Conservation (phyloP, 2,888 invertebrate species). For the Ichneumon xanthorius region DNA sequence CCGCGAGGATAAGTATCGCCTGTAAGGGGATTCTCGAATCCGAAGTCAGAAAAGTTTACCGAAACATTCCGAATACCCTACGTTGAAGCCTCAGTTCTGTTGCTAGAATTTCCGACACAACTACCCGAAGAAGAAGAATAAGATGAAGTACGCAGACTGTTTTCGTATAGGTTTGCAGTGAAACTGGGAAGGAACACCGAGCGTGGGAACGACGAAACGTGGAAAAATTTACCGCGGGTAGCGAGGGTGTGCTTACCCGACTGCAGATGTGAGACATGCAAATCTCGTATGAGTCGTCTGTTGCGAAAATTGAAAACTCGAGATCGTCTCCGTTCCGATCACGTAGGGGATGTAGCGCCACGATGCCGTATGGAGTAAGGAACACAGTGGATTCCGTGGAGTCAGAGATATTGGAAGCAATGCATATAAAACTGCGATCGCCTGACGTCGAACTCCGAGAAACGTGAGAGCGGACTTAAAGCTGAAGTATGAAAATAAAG, state of each 20-base stretch:
- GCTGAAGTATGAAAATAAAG: not conserved
- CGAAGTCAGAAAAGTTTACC: constrained; percentile 25
- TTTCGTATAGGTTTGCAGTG: not conserved
- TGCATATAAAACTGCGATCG: constrained; percentile 5
- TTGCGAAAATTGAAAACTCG: constrained; percentile 48
- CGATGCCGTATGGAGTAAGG: not conserved
- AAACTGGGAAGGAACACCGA: not conserved
- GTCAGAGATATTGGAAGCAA: constrained; percentile 4
- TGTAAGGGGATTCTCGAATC: not conserved
- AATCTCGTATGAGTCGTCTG: constrained; percentile 45
- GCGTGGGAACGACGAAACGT: constrained; percentile 2
- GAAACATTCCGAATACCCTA: constrained; percentile 14
- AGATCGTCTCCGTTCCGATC: constrained; percentile 19
- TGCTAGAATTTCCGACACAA: not conserved
- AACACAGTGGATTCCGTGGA: not conserved
- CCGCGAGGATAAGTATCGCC: constrained; percentile 5
- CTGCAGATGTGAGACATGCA: constrained; percentile 45
- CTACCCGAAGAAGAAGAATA: not conserved
- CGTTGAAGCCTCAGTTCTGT: constrained; percentile 7
- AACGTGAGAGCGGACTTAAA: not conserved
- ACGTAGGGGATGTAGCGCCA: constrained; percentile 15
- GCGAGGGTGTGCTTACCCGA: not conserved
- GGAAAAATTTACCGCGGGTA: not conserved
- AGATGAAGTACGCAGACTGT: not conserved
- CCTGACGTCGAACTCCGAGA: not conserved